These are phyloP conservation scores for Acanthosepion esculentum DNA, from an alignment of 2,888 invertebrate genomes.

Conservation along the genomic window DNA sequence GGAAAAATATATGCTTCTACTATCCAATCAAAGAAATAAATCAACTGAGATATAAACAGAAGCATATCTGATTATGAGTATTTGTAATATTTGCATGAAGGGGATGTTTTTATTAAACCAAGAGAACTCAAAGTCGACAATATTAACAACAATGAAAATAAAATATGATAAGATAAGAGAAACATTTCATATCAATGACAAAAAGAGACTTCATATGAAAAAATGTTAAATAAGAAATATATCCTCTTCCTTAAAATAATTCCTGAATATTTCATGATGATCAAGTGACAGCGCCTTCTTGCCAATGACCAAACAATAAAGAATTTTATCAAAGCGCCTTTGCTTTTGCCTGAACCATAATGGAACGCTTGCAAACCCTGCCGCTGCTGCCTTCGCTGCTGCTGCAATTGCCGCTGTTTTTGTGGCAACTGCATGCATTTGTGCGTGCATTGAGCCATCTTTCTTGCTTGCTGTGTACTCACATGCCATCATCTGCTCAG, in stretches of 20 bases:
- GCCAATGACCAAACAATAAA: constrained; percentile 13
- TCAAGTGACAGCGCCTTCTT: constrained; percentile 4
- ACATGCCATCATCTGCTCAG: constrained; percentile 46
- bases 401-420: constrained; percentile 16
- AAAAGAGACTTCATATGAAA: not conserved
- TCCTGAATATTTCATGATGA: not conserved
- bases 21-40: not conserved
- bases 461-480: constrained; percentile 43
- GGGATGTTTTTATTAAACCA: not conserved
- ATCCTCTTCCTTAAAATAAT: not conserved
- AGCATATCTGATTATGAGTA: not conserved
- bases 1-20: not conserved
- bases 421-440: not conserved
- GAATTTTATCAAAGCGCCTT: constrained; percentile 43
- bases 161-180: not conserved
- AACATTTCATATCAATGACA: not conserved
- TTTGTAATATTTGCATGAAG: not conserved
- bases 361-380: not conserved
- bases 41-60: not conserved
- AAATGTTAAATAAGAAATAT: not conserved
- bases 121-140: not conserved
- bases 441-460: constrained; percentile 24
- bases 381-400: constrained; percentile 40
- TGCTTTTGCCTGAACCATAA: not conserved
- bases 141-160: not conserved